phyloP scores from a whole-genome alignment of 2,113 vertebrate genomes.

The Aegotheles bennettii region DNA sequence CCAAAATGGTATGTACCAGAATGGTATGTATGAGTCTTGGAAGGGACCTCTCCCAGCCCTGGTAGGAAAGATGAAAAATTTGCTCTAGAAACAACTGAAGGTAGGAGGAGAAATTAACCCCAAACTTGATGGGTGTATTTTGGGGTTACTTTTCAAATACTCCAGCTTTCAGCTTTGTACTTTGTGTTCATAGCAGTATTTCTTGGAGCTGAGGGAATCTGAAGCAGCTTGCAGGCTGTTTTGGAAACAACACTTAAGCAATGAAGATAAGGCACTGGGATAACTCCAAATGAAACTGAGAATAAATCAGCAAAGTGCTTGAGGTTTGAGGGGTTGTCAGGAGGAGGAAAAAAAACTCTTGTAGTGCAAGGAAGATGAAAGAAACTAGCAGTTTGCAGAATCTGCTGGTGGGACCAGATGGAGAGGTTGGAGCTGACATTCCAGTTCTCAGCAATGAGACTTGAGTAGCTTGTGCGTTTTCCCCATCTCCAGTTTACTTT shows the following conservation, averaged over 20 bases:
- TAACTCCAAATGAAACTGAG: background rate
- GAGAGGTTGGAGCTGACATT: background rate
- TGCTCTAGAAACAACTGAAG: background rate
- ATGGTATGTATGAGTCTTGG: background rate
- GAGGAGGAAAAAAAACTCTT: background rate
- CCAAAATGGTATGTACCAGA: background rate
- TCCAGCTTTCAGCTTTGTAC: background rate
- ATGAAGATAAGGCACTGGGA: background rate
- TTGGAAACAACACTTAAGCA: constrained; percentile 1
- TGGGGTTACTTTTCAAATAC: background rate
- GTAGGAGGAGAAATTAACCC: background rate
- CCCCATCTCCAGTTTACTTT: background rate
- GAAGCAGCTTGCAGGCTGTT: constrained; percentile 35
- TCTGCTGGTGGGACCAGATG: background rate
- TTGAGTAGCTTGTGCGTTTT: background rate
- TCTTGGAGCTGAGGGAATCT: background rate
- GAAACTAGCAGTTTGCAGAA: background rate
- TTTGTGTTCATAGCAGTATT: background rate
- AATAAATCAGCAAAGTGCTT: background rate
- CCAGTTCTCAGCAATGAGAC: background rate
- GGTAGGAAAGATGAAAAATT: background rate
- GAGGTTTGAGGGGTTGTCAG: background rate
- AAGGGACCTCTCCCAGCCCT: background rate
- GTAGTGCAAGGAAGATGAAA: background rate
- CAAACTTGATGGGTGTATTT: background rate